Evolutionary conservation across 64 coral and sea anemone species (phyloP).

Genomic region (Exaiptasia diaphana): DNA sequence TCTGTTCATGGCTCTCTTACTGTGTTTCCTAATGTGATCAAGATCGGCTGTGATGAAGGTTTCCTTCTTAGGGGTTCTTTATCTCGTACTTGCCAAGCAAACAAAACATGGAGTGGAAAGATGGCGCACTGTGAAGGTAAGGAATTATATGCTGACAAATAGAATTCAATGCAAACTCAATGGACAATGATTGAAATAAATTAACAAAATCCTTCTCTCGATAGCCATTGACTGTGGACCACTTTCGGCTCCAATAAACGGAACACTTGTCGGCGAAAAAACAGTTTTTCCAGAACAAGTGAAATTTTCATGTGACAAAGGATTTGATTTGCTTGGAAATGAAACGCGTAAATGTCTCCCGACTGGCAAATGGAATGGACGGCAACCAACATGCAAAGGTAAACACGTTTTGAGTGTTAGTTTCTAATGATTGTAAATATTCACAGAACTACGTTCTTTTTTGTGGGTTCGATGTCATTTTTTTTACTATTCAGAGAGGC

Average conservation of each 20-base stretch:
- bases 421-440: too few relatives aligned
- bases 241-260: conserved; percentile 1
- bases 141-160: background rate
- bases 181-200: too few relatives aligned
- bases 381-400: conserved; percentile 29
- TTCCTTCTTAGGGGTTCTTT: conserved; percentile 48
- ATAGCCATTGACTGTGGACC: background rate
- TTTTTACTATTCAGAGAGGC: too few relatives aligned
- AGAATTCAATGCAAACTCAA: background rate
- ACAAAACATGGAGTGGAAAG: conserved; percentile 58
- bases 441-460: too few relatives aligned
- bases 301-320: conserved; percentile 48
- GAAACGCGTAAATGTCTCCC: conserved; percentile 15
- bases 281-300: conserved; percentile 53
- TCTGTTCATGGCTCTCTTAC: conserved; percentile 3
- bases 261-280: background rate
- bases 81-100: conserved; percentile 44
- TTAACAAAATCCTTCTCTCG: background rate
- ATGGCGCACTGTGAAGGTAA: conserved; percentile 32
- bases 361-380: conserved; percentile 42
- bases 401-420: background rate
- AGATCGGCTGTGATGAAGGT: conserved; percentile 42
- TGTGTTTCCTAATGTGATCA: conserved; percentile 46
- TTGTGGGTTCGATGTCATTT: too few relatives aligned
- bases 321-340: conserved; percentile 46